phyloP scores from a whole-genome alignment of 1,140 invertebrate genomes.

The Scaptomyza montana region DNA sequence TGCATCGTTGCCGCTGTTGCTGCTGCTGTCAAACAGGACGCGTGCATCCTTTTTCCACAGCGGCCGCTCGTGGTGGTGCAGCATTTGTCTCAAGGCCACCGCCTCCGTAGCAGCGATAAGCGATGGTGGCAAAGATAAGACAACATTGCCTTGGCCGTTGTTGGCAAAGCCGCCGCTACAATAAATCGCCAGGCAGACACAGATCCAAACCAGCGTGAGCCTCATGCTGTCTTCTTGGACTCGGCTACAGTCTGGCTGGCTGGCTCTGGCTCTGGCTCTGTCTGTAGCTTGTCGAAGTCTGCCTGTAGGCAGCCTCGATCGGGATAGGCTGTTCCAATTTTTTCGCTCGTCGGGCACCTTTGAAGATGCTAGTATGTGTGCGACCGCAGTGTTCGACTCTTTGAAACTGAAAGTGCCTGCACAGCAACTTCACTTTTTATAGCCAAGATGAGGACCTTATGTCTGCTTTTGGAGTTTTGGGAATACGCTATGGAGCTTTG shows the following conservation, averaged over 20 bases:
- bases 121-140: slow-evolving; percentile 83
- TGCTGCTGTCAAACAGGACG: slow-evolving; percentile 69
- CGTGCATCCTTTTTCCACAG: slow-evolving; percentile 78
- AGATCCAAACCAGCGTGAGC: slow-evolving; percentile 77
- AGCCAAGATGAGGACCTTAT: slow-evolving; percentile 40
- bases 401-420: slow-evolving; percentile 80
- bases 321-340: slow-evolving; percentile 61
- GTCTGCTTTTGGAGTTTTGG: slow-evolving; percentile 62
- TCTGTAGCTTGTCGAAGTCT: not conserved
- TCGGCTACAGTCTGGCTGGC: not conserved
- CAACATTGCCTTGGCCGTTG: slow-evolving; percentile 69
- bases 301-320: slow-evolving; percentile 39
- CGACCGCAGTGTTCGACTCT: slow-evolving; percentile 58
- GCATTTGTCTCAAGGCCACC: slow-evolving; percentile 72
- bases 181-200: slow-evolving; percentile 80
- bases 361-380: slow-evolving; percentile 51
- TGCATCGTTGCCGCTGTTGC: slow-evolving; percentile 40
- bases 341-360: slow-evolving; percentile 61
- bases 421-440: slow-evolving; percentile 73
- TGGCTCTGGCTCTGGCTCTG: not conserved
- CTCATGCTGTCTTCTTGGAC: slow-evolving; percentile 65
- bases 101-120: slow-evolving; percentile 79
- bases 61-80: slow-evolving; percentile 29
- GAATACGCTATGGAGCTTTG: slow-evolving; percentile 66
- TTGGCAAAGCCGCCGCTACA: slow-evolving; percentile 61